Conservation (phyloP, 1,140 invertebrate species). For the Leguminivora glycinivorella region DNA sequence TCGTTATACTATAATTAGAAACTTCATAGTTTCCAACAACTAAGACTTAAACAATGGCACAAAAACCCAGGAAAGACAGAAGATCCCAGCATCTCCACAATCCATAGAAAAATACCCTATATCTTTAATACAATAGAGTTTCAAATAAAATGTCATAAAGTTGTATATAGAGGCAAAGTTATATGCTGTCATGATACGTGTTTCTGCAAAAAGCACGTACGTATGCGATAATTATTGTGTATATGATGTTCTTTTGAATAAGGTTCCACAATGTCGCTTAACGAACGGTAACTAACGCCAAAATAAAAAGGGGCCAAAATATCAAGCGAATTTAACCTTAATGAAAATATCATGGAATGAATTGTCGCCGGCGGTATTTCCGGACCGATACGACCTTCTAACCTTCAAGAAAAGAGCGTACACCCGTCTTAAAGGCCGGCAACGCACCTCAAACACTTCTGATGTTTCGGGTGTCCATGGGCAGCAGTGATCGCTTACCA, state of each 20-base stretch:
- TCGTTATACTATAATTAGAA: neutral
- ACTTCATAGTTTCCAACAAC: neutral
- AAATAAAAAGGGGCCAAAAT: too few relatives aligned
- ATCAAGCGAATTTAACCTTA: too few relatives aligned
- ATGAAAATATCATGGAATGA: too few relatives aligned
- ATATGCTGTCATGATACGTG: neutral
- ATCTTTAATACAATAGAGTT: neutral
- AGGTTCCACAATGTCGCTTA: too few relatives aligned
- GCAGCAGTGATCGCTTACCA: too few relatives aligned
- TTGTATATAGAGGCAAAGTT: neutral
- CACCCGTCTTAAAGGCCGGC: too few relatives aligned
- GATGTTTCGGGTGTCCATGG: too few relatives aligned
- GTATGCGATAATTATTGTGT: neutral
- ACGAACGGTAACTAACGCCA: too few relatives aligned
- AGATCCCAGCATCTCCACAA: neutral
- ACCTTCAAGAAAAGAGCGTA: too few relatives aligned
- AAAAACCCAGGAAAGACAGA: neutral
- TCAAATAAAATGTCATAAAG: neutral
- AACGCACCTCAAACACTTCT: too few relatives aligned
- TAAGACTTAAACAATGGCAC: neutral
- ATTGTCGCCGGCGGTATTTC: too few relatives aligned
- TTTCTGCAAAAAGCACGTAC: slow-evolving; percentile 16
- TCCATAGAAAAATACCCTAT: neutral
- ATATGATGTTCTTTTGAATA: neutral
- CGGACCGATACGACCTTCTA: too few relatives aligned